Conservation (phyloP, 2,797 vertebrate species). For the Cyprinodon diabolis region DNA sequence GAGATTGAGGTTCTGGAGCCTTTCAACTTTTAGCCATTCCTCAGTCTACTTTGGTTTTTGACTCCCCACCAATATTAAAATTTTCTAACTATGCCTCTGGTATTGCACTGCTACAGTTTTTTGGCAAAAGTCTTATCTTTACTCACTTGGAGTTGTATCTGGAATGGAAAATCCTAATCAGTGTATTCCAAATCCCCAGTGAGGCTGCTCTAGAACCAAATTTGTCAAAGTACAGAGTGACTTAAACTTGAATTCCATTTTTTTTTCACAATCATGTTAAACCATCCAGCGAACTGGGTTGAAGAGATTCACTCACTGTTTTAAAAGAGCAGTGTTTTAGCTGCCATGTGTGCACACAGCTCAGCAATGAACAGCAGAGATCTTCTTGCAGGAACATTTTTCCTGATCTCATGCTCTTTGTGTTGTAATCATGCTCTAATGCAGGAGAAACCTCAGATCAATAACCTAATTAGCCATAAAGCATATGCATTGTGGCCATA, state of each 20-base stretch:
- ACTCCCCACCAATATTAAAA: too few relatives aligned
- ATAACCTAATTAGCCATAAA: constrained; percentile 78
- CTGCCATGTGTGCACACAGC: constrained; percentile 6
- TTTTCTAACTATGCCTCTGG: too few relatives aligned
- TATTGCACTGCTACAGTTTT: too few relatives aligned
- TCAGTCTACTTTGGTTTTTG: too few relatives aligned
- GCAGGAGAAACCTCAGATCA: constrained; percentile 66
- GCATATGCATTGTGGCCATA: constrained; percentile 72
- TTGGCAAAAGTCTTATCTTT: too few relatives aligned
- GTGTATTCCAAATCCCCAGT: too few relatives aligned
- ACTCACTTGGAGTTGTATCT: too few relatives aligned
- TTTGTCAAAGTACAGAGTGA: too few relatives aligned
- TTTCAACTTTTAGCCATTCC: too few relatives aligned
- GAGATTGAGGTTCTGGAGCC: too few relatives aligned
- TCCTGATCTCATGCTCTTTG: constrained; percentile 56
- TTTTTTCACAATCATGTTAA: constrained; percentile 39
- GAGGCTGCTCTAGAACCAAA: too few relatives aligned
- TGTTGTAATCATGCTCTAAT: constrained; percentile 61
- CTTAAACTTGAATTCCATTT: constrained; percentile 13
- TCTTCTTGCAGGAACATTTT: constrained; percentile 65
- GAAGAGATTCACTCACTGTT: constrained; percentile 21
- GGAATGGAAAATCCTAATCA: too few relatives aligned
- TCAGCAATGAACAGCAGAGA: constrained; percentile 55
- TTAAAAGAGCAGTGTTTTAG: constrained; percentile 17
- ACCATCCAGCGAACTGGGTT: constrained; percentile 56